Percentiles rank a stretch among this genome's conserved stretches.
Evolutionary conservation across 2,797 vertebrate species (phyloP).

Genomic region (Cuniculus paca): DNA sequence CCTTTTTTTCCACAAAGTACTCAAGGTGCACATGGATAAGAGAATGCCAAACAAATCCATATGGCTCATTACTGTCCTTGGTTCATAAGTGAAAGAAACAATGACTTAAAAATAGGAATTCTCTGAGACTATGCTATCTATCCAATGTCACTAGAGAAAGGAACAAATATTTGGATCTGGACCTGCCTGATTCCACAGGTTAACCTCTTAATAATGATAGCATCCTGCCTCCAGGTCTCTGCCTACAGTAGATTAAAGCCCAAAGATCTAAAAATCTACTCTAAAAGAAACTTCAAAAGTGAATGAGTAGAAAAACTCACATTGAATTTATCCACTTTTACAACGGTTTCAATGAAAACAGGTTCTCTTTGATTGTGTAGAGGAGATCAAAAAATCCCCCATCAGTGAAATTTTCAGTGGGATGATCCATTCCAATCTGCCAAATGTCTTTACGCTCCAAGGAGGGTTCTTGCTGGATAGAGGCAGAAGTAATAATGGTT

Average conservation of each 20-base stretch:
- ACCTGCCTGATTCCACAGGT: background rate
- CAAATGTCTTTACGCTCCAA: slow-evolving; percentile 45
- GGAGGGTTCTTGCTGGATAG: background rate
- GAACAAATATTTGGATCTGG: background rate
- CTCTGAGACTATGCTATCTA: background rate
- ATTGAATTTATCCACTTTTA: slow-evolving; percentile 37
- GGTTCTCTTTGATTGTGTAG: background rate
- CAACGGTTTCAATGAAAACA: background rate
- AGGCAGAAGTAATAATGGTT: slow-evolving; percentile 58
- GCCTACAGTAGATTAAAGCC: background rate
- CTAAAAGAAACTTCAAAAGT: slow-evolving; percentile 6
- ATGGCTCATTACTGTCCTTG: background rate
- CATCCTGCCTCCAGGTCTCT: background rate
- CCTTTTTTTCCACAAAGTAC: background rate
- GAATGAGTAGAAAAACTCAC: background rate
- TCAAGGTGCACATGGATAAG: background rate
- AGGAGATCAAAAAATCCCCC: background rate
- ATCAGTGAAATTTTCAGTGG: slow-evolving; percentile 66
- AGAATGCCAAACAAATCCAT: slow-evolving; percentile 14
- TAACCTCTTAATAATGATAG: background rate
- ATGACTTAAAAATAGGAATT: background rate
- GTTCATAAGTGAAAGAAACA: background rate
- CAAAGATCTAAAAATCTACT: background rate
- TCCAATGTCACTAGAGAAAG: background rate
- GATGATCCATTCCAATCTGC: slow-evolving; percentile 69